Base-by-base conservation (phyloP, 2,113 vertebrate species). In the Anguilla japonica region DNA sequence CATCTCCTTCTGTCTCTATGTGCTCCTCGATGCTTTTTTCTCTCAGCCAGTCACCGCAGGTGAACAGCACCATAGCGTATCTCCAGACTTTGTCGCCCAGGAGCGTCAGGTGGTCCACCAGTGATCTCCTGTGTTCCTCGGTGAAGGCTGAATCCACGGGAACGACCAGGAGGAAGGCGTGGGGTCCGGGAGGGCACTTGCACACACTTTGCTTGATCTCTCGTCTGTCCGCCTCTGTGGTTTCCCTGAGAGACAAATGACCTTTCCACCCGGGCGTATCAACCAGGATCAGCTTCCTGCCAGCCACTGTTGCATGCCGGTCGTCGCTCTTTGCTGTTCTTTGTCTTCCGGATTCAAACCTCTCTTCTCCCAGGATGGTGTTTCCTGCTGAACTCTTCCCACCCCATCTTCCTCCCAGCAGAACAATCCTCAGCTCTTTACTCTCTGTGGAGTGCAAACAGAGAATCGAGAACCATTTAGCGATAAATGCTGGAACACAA, bases 311-410 rank as follows among this genome's bases (percentile, higher is more conserved):
- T n/a, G 15, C 15, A n/a, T 82, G 71, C 1, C 81, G 16, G 22
- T n/a, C 14, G 1, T 50, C 41, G 20, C 8, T 46, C 20, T 26
- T 50, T 43, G 43, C 11, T n/a, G 81, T 46, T n/a, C 41, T 82
- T 11, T n/a, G 41, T 22, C 13, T 43, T 0, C 53, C 5, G 5
- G 2, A 80, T 0, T 39, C 2, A 22, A 93, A 92, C 20, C 84
- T 83, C 0, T 86, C 63, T 82, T 79, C 89, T 0, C 13, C n/a
- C 29, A 93, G 85, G 41, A 91, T 80, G 46, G 5, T 90, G 8
- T 92, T 93, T 89, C 87, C 90, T 82, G 87, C 53, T 26, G 90
- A 81, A 71, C 83, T 92, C 87, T 93, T 93, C 40, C 92, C 91
- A 56, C 7, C 83, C 0, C 56, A 87, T 84, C 90, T 92, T 82